Conservation (phyloP, 92 coral and sea anemone genomes). For the Palythoa grandiflora region DNA sequence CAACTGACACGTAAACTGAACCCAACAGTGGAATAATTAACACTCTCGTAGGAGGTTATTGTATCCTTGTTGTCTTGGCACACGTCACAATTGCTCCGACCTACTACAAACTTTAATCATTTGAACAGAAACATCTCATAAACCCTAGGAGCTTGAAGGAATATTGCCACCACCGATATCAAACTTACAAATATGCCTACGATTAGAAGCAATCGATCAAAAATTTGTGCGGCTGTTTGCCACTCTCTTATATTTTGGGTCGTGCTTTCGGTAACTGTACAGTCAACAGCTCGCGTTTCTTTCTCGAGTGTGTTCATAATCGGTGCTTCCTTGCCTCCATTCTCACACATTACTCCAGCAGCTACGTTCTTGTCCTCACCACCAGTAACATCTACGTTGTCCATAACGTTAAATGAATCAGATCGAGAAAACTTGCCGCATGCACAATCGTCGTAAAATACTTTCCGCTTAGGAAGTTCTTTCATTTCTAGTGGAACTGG, state of each 20-base stretch:
- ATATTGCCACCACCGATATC: slow-evolving; percentile 70
- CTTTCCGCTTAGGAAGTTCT: slow-evolving; percentile 28
- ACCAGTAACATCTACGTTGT: slow-evolving; percentile 2
- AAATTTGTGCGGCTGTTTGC: slow-evolving; percentile 81
- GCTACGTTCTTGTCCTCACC: slow-evolving; percentile 25
- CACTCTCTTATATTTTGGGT: slow-evolving; percentile 69
- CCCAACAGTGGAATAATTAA: too few species aligned
- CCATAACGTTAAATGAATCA: neutral
- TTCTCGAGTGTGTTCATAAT: slow-evolving; percentile 40
- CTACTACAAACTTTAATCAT: neutral
- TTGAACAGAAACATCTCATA: slow-evolving; percentile 46
- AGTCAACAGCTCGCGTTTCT: neutral
- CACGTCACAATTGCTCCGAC: too few species aligned
- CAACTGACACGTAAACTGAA: too few species aligned
- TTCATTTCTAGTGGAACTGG: slow-evolving; percentile 39
- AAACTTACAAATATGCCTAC: slow-evolving; percentile 71
- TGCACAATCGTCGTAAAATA: slow-evolving; percentile 4
- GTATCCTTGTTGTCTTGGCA: too few species aligned
- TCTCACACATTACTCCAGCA: slow-evolving; percentile 36
- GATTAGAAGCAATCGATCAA: slow-evolving; percentile 75
- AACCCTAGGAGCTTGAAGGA: slow-evolving; percentile 85
- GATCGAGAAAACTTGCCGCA: slow-evolving; percentile 31
- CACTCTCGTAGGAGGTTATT: too few species aligned
- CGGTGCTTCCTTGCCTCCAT: slow-evolving; percentile 56
- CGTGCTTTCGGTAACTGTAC: slow-evolving; percentile 10